These are phyloP conservation scores for Onychomys arenicola DNA, from an alignment of 2,797 vertebrate species.

Conservation along the genomic window DNA sequence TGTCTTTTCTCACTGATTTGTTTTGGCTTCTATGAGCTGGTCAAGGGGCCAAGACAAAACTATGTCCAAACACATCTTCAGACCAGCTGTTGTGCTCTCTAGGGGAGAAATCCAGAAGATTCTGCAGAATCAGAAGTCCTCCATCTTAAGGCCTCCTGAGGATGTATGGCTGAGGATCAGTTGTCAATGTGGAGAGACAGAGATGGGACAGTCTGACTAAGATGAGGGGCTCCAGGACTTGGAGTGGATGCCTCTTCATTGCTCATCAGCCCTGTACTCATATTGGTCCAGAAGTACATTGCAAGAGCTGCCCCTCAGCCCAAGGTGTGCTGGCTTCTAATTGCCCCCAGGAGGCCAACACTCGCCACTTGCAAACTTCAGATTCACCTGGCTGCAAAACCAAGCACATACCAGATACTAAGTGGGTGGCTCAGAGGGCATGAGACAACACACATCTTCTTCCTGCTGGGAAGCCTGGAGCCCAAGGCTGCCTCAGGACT, in stretches of 20 bases:
- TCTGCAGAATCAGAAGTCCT: not conserved
- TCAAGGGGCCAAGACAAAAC: too few relatives aligned
- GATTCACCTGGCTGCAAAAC: not conserved
- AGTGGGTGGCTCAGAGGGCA: constrained; percentile 21
- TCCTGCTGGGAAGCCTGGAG: too few relatives aligned
- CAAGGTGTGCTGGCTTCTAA: not conserved
- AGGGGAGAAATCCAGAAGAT: not conserved
- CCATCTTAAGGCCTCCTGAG: accelerated
- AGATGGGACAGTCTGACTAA: not conserved
- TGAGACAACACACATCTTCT: accelerated
- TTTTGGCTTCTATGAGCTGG: not conserved
- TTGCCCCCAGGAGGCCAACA: constrained; percentile 15
- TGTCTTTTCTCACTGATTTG: not conserved
- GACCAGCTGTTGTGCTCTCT: not conserved
- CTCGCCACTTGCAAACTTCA: not conserved
- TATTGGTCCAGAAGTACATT: constrained; percentile 4
- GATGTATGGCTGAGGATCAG: too few relatives aligned
- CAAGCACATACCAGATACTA: not conserved
- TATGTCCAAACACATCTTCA: not conserved
- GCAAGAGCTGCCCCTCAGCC: constrained; percentile 27
- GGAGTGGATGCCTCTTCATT: accelerated
- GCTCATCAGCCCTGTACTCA: not conserved
- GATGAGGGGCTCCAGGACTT: not conserved
- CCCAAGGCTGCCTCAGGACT: not conserved
- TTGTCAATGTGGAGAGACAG: not conserved